Base-by-base conservation (phyloP, 2,888 invertebrate species). In the Platerodrilus igneus region DNA sequence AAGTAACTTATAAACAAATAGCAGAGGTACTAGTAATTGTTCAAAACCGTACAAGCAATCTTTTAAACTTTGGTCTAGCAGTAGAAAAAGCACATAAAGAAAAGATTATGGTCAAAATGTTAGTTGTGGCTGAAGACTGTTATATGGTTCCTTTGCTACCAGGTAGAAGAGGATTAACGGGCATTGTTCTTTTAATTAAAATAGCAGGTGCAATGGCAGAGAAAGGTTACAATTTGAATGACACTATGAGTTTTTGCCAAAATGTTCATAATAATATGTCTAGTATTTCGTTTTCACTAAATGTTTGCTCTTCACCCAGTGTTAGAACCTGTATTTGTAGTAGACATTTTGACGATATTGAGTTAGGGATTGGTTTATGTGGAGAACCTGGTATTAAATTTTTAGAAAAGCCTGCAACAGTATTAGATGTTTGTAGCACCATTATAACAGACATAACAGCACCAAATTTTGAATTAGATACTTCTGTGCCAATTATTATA, bases 61-160 rank as follows among this genome's bases (percentile, higher is more conserved):
- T 85, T 41, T 67, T 90, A 9, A 89, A 86, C 64, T 90, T 90
- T 61, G 88, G 87, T 1, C 73, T 87, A 59, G 89, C 89, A 1
- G 75, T 82, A 8, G 86, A 89, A 62, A 77, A 80, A 56, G 84
- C 84, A 1, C 74, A 75, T 56, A 72, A 73, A 19, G 70, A 73
- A 37, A 78, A 80, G 1, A 69, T 81, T 10, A 44, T 47, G 19
- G 59, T 77, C 0, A 74, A 75, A 63, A 68, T 78, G 33, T 50
- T 81, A 0, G 72, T 81, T 4, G 77, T 86, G 0, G 79, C 78
- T 1, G 88, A 88, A 51, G 85, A 87, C 60, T 77, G 79, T 35
- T 80, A 83, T 58, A 45, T 43, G 14, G 39, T 48, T 20, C 40
- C 51, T 28, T 42, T 48, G 25, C 46, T 52, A 28, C 47, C 35